phyloP scores from a whole-genome alignment of 37 sponge, comb jelly and placozoan species.

The Aplysina aerophoba region DNA sequence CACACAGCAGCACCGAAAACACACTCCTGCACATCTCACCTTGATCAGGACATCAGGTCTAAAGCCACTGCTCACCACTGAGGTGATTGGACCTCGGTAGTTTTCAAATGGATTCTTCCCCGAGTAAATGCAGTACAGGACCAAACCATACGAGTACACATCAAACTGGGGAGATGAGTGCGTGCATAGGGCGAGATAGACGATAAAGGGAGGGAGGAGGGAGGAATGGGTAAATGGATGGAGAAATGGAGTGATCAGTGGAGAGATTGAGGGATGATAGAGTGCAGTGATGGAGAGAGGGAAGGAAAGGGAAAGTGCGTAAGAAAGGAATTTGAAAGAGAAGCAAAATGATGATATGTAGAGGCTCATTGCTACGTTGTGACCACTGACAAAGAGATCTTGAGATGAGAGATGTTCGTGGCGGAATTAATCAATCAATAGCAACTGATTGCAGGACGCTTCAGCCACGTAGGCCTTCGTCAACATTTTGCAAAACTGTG shows the following conservation, averaged over 20 bases:
- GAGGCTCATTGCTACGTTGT: background rate
- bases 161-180: conserved; percentile 42
- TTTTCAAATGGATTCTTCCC: conserved; percentile 66
- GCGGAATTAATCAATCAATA: no score
- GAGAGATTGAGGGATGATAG: background rate
- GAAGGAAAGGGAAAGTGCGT: background rate
- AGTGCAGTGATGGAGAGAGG: background rate
- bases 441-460: no score
- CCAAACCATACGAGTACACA: conserved; percentile 79
- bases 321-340: background rate
- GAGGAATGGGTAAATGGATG: background rate
- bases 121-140: conserved; percentile 71
- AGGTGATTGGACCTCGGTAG: conserved; percentile 23
- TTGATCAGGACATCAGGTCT: conserved; percentile 60
- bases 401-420: no score
- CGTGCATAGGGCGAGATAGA: background rate
- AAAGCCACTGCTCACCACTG: conserved; percentile 44
- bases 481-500: no score
- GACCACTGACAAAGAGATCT: no score
- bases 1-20: background rate
- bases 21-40: conserved; percentile 35
- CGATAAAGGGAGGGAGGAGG: background rate
- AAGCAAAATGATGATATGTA: background rate
- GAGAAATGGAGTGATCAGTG: background rate
- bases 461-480: no score